A percentile compares a stretch with the other conserved stretches of the same genome.
Evolutionary conservation across 2,113 vertebrate genomes (phyloP).

Genomic region (Corynorhinus townsendii): DNA sequence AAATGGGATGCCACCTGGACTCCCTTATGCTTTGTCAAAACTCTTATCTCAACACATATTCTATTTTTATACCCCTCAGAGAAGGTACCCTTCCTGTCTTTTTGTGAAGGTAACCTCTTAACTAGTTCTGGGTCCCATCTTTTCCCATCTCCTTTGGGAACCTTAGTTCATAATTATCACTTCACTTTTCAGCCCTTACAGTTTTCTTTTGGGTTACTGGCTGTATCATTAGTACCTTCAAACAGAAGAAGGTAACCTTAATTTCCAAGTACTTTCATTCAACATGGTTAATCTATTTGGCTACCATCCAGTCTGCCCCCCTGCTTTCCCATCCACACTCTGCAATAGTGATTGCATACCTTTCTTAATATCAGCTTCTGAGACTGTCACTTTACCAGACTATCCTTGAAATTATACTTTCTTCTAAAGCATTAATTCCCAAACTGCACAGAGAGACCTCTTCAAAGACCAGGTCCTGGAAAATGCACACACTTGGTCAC

Average conservation of each 20-base stretch:
- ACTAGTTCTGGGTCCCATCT: background rate
- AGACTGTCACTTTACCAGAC: background rate
- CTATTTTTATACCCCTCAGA: background rate
- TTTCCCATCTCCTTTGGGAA: background rate
- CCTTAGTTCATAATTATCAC: background rate
- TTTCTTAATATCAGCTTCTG: background rate
- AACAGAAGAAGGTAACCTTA: background rate
- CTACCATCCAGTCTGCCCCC: background rate
- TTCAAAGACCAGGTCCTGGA: background rate
- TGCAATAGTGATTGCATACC: background rate
- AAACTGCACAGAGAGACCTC: background rate
- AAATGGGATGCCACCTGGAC: background rate
- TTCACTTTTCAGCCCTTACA: background rate
- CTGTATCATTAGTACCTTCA: background rate
- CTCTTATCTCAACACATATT: background rate
- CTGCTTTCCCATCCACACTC: background rate
- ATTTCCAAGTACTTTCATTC: background rate
- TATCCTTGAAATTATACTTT: background rate
- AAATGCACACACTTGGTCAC: background rate
- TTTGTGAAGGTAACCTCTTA: background rate
- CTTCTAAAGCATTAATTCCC: background rate
- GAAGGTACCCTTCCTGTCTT: background rate
- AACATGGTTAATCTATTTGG: background rate
- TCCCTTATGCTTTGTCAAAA: background rate
- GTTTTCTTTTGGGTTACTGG: background rate